phyloP scores from a whole-genome alignment of 2,113 vertebrate genomes.

The Haemorhous mexicanus region DNA sequence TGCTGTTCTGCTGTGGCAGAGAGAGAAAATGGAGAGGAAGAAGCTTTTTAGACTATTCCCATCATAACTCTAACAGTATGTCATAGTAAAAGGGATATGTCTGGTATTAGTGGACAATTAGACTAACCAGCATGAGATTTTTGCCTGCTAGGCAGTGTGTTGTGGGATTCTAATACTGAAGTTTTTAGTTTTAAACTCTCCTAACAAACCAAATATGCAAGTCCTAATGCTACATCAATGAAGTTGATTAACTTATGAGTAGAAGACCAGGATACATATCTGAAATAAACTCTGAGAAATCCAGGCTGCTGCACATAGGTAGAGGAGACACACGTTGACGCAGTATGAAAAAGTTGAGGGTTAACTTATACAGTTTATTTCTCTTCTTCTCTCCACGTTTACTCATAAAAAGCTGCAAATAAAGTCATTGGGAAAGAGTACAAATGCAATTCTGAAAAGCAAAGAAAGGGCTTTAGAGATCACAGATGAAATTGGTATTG shows the following conservation, averaged over 20 bases:
- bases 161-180: neutral
- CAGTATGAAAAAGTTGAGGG: neutral
- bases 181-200: neutral
- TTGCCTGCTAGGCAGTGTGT: neutral
- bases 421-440: neutral
- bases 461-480: neutral
- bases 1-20: neutral
- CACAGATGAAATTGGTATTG: neutral
- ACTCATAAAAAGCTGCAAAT: neutral
- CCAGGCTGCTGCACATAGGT: rapidly evolving
- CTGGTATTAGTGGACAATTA: neutral
- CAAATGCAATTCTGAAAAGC: neutral
- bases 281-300: neutral
- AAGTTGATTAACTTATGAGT: neutral
- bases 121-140: neutral
- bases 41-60: neutral
- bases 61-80: neutral
- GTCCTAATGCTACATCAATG: neutral
- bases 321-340: neutral
- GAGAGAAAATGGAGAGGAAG: neutral
- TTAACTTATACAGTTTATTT: neutral
- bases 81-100: neutral
- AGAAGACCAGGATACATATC: neutral
- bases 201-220: neutral
- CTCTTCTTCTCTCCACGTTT: neutral